These are phyloP conservation scores for Leptinotarsa lineolata DNA, from an alignment of 1,140 invertebrate species.

Conservation along the genomic window DNA sequence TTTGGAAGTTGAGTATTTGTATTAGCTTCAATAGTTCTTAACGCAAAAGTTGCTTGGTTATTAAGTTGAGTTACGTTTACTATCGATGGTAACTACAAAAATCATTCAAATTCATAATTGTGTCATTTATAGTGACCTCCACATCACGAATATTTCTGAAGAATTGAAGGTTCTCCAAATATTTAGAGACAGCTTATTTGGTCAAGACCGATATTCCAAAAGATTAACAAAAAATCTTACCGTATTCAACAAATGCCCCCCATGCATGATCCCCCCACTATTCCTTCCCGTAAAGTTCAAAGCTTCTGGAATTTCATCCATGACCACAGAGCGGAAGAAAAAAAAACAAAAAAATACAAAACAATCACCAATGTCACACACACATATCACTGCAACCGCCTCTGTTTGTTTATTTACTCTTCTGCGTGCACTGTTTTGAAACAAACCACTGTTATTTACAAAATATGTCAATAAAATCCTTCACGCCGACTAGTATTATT, in stretches of 20 bases:
- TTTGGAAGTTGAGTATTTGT: too few species aligned
- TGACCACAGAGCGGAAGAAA: constrained; percentile 21
- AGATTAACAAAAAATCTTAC: constrained; percentile 8
- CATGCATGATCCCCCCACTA: background rate
- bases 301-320: constrained; percentile 21
- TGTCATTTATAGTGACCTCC: too few species aligned
- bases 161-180: too few species aligned
- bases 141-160: too few species aligned
- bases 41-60: too few species aligned
- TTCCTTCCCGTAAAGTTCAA: constrained; percentile 11
- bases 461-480: constrained; percentile 15
- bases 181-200: too few species aligned
- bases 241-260: constrained; percentile 21
- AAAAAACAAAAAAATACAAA: constrained; percentile 24
- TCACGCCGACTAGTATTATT: background rate
- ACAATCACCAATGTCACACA: constrained; percentile 9
- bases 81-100: too few species aligned
- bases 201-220: background rate
- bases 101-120: too few species aligned
- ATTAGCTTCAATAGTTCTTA: too few species aligned
- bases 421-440: constrained; percentile 7
- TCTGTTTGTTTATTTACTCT: constrained; percentile 1
- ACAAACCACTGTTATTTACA: constrained; percentile 14
- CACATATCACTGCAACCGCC: constrained; percentile 11
- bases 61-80: too few species aligned